Evolutionary conservation across 2,113 vertebrate species (phyloP).

Genomic region (Serinus canaria): DNA sequence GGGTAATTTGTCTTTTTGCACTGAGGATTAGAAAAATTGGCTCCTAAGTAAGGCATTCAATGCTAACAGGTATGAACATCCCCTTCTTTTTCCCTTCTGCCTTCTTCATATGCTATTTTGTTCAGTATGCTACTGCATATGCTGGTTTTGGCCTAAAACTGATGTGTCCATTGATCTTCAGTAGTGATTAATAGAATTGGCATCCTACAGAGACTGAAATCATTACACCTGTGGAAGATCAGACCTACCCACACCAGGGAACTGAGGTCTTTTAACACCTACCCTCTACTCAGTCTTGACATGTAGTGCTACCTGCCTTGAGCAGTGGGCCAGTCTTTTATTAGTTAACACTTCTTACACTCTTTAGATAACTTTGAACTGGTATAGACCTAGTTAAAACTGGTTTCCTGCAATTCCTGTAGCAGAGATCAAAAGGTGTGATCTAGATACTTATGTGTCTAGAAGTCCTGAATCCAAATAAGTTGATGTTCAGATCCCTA

Average conservation of each 20-base stretch:
- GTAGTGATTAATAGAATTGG: neutral
- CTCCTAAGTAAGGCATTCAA: neutral
- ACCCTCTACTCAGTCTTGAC: neutral
- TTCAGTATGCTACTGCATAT: neutral
- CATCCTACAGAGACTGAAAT: neutral
- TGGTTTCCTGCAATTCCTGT: neutral
- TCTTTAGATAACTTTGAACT: slow-evolving; percentile 19
- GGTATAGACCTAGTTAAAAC: slow-evolving; percentile 27
- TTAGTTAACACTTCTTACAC: slow-evolving; percentile 25
- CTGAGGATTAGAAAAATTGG: neutral
- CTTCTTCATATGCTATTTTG: neutral
- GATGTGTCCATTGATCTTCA: neutral
- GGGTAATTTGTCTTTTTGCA: neutral
- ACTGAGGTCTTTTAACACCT: neutral
- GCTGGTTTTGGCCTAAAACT: neutral
- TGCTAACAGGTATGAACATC: neutral
- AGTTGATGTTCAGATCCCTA: neutral
- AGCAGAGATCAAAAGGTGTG: slow-evolving; percentile 1
- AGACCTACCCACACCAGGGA: neutral
- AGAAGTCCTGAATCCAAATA: slow-evolving; percentile 9
- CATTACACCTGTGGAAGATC: slow-evolving; percentile 20
- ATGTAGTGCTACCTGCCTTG: neutral
- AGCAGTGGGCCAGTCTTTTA: slow-evolving; percentile 27
- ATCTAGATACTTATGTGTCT: neutral
- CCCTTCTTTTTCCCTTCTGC: neutral